Evolutionary conservation across 2,888 invertebrate species (phyloP).

Genomic region (Xestia c-nigrum): DNA sequence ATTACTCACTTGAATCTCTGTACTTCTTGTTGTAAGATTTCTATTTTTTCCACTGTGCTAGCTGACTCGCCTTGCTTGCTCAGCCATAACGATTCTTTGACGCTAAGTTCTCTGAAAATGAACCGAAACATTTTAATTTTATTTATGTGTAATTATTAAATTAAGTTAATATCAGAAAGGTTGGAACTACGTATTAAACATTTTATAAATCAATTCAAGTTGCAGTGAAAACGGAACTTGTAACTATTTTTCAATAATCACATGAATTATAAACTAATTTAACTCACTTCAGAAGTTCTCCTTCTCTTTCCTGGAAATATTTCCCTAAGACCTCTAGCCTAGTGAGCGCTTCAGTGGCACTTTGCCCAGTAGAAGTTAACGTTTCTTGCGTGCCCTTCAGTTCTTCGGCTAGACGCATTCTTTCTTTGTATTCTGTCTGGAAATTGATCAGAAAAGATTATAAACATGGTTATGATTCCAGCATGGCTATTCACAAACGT

Average conservation of each 20-base stretch:
- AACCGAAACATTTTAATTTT: neutral
- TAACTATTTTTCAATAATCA: neutral
- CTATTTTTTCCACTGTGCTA: constrained; percentile 94
- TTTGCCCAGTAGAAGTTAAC: constrained; percentile 78
- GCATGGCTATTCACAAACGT: too few species aligned
- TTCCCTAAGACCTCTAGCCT: constrained; percentile 96
- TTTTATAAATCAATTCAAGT: too few species aligned
- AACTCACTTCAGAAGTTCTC: constrained; percentile 95
- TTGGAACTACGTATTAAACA: neutral
- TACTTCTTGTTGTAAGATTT: constrained; percentile 94
- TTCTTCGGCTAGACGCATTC: constrained; percentile 79
- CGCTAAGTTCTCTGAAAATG: constrained; percentile 92
- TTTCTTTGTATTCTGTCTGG: constrained; percentile 82
- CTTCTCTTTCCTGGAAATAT: constrained; percentile 97
- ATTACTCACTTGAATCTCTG: constrained; percentile 93
- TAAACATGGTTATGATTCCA: neutral
- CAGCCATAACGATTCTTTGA: constrained; percentile 94
- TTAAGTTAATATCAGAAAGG: neutral
- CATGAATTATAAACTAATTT: neutral
- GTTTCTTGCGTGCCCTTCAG: constrained; percentile 78
- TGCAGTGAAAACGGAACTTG: neutral
- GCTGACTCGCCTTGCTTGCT: constrained; percentile 95
- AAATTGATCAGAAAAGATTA: neutral
- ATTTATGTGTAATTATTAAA: neutral
- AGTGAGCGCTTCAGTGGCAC: constrained; percentile 93